These are phyloP conservation scores for Galago senegalensis DNA, from an alignment of 2,797 vertebrate genomes.

Conservation along the genomic window DNA sequence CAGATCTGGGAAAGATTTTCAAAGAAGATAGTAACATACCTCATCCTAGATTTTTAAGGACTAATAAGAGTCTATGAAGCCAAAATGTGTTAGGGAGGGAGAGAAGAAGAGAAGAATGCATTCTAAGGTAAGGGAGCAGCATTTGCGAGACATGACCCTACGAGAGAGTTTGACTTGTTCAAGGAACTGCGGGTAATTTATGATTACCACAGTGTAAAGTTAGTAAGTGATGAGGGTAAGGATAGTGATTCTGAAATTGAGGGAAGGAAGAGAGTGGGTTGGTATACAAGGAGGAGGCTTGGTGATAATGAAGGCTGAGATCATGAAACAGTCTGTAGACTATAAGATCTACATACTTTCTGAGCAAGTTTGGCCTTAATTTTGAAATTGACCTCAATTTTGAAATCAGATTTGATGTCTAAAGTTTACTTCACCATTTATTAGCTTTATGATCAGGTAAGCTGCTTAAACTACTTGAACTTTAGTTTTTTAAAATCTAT, in stretches of 20 bases:
- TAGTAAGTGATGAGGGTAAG: neutral
- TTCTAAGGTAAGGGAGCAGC: neutral
- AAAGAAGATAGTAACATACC: neutral
- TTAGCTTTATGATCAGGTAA: conserved; percentile 39
- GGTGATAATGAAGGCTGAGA: neutral
- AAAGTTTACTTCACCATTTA: conserved; percentile 2
- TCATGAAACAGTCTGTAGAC: neutral
- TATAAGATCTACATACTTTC: neutral
- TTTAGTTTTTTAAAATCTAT: neutral
- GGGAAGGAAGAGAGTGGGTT: neutral
- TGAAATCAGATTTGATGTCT: conserved; percentile 46
- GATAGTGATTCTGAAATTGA: neutral
- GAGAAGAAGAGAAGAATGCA: neutral
- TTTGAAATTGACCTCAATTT: conserved; percentile 25
- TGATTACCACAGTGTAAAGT: neutral
- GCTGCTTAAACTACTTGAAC: neutral
- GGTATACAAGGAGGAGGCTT: neutral
- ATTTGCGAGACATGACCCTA: conserved; percentile 14
- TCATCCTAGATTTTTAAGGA: conserved; percentile 29
- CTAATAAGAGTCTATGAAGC: neutral
- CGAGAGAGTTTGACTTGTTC: conserved; percentile 42
- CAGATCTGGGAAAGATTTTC: conserved; percentile 21
- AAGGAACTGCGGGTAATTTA: conserved; percentile 35
- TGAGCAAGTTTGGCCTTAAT: conserved; percentile 33
- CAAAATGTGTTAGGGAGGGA: neutral